A percentile compares a stretch with the other conserved stretches of the same genome.
Evolutionary conservation across 2,113 vertebrate species (phyloP).

Genomic region (Arenaria interpres): DNA sequence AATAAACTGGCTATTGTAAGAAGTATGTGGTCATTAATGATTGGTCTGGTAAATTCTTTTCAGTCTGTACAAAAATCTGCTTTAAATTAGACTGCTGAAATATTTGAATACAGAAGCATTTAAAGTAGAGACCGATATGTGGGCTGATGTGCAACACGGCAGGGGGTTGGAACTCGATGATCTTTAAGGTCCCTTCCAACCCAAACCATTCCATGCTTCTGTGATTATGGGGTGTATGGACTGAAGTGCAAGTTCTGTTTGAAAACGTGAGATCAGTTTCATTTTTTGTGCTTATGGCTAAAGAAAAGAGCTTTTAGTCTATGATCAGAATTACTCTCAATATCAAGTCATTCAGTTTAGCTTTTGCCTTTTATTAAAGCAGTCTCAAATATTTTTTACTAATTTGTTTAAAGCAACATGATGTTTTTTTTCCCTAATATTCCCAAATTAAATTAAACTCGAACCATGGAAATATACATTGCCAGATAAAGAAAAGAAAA

Average conservation of each 20-base stretch:
- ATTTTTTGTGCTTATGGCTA: neutral
- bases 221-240: neutral
- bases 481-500: neutral
- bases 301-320: neutral
- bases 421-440: neutral
- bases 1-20: neutral
- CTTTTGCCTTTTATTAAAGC: neutral
- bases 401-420: neutral
- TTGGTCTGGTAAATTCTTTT: slow-evolving; percentile 11
- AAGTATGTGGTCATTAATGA: neutral
- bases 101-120: neutral
- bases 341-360: neutral
- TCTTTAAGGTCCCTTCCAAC: too few species aligned
- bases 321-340: neutral
- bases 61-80: neutral
- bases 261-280: neutral
- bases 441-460: neutral
- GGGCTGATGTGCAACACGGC: neutral
- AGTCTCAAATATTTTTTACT: neutral
- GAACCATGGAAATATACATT: neutral
- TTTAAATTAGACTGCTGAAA: slow-evolving; percentile 32
- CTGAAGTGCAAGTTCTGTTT: neutral
- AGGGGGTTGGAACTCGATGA: too few species aligned
- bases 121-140: neutral
- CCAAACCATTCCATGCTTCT: too few species aligned